Conservation (phyloP, 2,797 vertebrate genomes). For the Helostoma temminkii region DNA sequence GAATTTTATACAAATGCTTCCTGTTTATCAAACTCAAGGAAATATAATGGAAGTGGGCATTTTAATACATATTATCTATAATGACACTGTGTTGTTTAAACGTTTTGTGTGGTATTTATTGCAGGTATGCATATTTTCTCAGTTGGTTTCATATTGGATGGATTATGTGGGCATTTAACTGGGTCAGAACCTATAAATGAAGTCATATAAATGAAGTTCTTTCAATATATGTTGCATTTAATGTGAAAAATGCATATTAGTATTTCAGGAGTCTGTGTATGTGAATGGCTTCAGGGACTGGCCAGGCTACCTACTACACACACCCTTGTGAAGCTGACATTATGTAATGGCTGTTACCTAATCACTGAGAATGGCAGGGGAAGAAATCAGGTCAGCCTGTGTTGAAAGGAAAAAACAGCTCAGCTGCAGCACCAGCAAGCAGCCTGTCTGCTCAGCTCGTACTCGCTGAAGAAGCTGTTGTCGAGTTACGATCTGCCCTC, state of each 20-base stretch:
- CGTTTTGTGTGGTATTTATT: neutral
- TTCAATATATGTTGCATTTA: no score
- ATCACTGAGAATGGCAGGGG: constrained; percentile 63
- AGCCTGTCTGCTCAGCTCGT: constrained; percentile 41
- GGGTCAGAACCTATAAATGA: neutral
- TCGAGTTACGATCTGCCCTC: constrained; percentile 35
- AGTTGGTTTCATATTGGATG: no score
- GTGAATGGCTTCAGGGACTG: constrained; percentile 38
- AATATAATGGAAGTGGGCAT: no score
- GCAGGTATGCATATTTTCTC: neutral
- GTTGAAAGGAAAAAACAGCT: constrained; percentile 33
- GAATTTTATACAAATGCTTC: no score
- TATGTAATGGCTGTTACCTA: constrained; percentile 84
- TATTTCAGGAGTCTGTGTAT: constrained; percentile 1
- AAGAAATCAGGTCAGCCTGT: constrained; percentile 77
- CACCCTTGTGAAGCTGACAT: constrained; percentile 68
- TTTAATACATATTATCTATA: neutral
- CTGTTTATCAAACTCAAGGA: no score
- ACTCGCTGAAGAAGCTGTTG: constrained; percentile 38
- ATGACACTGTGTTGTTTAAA: neutral
- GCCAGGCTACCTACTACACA: constrained; percentile 58
- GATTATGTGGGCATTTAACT: neutral
- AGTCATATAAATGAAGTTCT: no score
- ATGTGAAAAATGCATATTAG: no score
- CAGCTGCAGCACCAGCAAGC: constrained; percentile 14